These are phyloP conservation scores for Pseudotriccus pelzelni DNA, from an alignment of 2,797 vertebrate species.

Conservation along the genomic window DNA sequence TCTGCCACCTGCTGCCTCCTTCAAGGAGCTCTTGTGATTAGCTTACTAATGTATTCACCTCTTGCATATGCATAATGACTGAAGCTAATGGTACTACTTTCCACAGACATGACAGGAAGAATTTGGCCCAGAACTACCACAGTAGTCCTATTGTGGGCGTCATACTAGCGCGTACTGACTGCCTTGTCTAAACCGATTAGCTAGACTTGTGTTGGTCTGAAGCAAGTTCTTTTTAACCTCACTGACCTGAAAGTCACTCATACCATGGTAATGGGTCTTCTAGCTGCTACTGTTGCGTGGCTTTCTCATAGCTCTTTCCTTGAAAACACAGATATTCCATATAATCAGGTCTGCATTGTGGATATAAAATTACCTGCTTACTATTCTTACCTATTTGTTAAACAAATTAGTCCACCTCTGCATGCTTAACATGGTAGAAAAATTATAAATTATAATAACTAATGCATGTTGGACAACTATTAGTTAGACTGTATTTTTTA, in stretches of 20 bases:
- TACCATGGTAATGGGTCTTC: not conserved
- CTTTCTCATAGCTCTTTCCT: not conserved
- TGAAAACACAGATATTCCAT: not conserved
- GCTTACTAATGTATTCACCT: not conserved
- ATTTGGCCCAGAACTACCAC: not conserved
- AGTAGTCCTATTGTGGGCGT: not conserved
- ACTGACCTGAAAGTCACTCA: constrained; percentile 6
- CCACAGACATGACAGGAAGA: not conserved
- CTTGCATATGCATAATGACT: not conserved
- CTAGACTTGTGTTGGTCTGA: not conserved
- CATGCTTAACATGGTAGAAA: not conserved
- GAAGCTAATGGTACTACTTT: not conserved
- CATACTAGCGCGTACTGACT: not conserved
- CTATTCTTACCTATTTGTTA: constrained; percentile 8
- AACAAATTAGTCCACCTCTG: not conserved
- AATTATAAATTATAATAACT: not conserved
- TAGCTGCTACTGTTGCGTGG: not conserved
- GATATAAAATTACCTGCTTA: not conserved
- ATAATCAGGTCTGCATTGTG: not conserved
- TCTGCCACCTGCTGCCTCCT: constrained; percentile 28
- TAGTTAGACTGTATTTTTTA: not conserved
- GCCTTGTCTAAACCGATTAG: not conserved
- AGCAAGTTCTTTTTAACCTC: not conserved
- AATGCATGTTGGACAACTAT: not conserved
- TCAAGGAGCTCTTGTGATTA: constrained; percentile 28